These are phyloP conservation scores for Eupithecia tripunctaria DNA, from an alignment of 2,888 invertebrate genomes.

Conservation along the genomic window DNA sequence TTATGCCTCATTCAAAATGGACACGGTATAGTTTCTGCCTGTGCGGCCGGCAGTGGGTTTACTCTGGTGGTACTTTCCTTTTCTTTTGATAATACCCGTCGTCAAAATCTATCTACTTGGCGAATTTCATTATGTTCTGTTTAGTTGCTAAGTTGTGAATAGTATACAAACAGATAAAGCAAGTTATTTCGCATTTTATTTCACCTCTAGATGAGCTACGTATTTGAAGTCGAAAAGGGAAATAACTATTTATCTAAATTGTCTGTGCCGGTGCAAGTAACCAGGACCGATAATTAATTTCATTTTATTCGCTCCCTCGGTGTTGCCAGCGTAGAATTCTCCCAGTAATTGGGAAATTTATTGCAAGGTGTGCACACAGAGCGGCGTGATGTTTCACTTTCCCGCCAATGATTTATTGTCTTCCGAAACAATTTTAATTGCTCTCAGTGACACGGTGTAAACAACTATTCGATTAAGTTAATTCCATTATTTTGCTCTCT, in stretches of 20 bases:
- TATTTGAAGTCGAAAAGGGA: conserved; percentile 3
- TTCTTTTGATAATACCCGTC: not conserved
- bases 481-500: conserved; percentile 75
- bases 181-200: not conserved
- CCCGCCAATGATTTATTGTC: conserved; percentile 81
- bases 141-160: not conserved
- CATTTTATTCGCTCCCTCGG: conserved; percentile 69
- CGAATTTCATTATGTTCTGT: not conserved
- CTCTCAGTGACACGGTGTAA: conserved; percentile 82
- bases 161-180: not conserved
- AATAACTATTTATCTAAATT: conserved; percentile 26
- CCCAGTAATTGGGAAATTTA: conserved; percentile 82
- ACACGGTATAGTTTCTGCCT: too few relatives aligned
- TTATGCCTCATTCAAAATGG: too few relatives aligned
- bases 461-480: conserved; percentile 85
- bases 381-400: conserved; percentile 82
- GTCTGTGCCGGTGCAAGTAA: conserved; percentile 45
- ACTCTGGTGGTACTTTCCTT: not conserved
- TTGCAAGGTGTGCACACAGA: conserved; percentile 78
- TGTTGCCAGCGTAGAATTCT: conserved; percentile 73
- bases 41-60: not conserved
- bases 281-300: conserved; percentile 69
- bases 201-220: not conserved
- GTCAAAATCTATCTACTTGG: not conserved
- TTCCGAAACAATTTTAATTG: conserved; percentile 83